Evolutionary conservation across 2,113 vertebrate species (phyloP), one percentile per base, ranked within the genome.

Genomic region (Cyphotilapia sp.): DNA sequence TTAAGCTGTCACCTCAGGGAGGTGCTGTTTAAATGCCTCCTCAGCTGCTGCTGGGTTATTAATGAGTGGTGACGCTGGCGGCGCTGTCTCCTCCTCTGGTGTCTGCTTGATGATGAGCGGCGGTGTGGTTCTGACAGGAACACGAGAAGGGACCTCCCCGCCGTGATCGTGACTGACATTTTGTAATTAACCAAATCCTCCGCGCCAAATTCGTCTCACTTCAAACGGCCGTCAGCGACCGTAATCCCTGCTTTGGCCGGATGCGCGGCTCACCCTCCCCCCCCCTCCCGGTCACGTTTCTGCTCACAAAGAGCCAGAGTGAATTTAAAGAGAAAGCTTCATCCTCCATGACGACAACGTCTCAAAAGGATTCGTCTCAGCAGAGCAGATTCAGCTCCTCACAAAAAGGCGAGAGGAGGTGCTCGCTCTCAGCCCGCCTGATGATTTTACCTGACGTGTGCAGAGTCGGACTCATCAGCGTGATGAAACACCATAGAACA

Each of bases 161-260:
- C 81, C 14, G 14, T 85, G 87, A 91, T 94, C 80, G 71, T 89
- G 90, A 94, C 54, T 87, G 93, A 82, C 90, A 91, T 81, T 94
- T 88, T 93, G 88, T 92, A 90, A 93, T 93, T 92, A 94, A 91
- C 78, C 74, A 86, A 92, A 90, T 92, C 88, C 83, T 87, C 81
- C 81, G 82, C 61, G 78, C 63, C 66, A 82, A 87, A 85, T 78
- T 82, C 2, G 33, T 17, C 69, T 85, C 81, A 91, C 90, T 93
- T 92, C 91, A 94, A 91, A 94, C 85, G 24, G 82, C 61, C 88
- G 56, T 83, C 88, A 84, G 59, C 88, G 76, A 85, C n/a, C 33
- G 74, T 92, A 87, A 93, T 92, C 88, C 88, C 29, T 82, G 45
- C 42, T 91, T 35, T 81, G 82, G 88, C 86, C 35, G 40, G 84